Base-by-base conservation (phyloP, 2,888 invertebrate genomes). In the Pyrochroa serraticornis region DNA sequence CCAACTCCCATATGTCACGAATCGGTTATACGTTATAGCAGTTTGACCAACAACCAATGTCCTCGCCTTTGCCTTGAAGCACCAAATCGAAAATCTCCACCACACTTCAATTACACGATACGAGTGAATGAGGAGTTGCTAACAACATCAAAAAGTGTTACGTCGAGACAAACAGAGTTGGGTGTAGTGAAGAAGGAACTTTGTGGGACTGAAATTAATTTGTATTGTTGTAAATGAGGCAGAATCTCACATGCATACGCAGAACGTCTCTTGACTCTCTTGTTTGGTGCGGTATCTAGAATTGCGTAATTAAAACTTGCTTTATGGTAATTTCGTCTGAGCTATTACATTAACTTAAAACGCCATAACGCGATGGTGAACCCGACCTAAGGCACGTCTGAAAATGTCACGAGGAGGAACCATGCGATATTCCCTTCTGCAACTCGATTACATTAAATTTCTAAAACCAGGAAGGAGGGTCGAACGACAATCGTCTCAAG, bases 1-100 rank as follows among this genome's bases (percentile, higher is more conserved):
- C 34, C 63, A 64, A 22, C 62, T 58, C 46, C 63, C 66, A 63
- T 60, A 61, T 64, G 64, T 66, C 64, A 64, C 66, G 64, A 50
- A 63, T 63, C 58, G 60, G 48, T 41, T 12, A 44, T 22, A 22
- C 45, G 53, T 46, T 46, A 46, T 46, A 46, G 36, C 34, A 8
- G 13, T 35, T 43, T 3, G 43, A 35, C 22, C 43, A 36, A 43
- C 50, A 51, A 51, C 44, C 43, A 30, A 37, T 44, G 51, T 43
- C n/a, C 31, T n/a, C 34, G 36, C 37, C 38, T 45, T 33, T 39
- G 39, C 12, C 22, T 22, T 22, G 5, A 22, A 22, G 22, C 22
- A 3, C 22, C 22, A 5, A 22, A 22, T 22, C 22, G 22, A 22
- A 22, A 22, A 5, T 5, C 2, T 5, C 22, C n/a, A n/a, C 22